Conservation (phyloP, 1,140 invertebrate species). For the Bathynomus jamesi region DNA sequence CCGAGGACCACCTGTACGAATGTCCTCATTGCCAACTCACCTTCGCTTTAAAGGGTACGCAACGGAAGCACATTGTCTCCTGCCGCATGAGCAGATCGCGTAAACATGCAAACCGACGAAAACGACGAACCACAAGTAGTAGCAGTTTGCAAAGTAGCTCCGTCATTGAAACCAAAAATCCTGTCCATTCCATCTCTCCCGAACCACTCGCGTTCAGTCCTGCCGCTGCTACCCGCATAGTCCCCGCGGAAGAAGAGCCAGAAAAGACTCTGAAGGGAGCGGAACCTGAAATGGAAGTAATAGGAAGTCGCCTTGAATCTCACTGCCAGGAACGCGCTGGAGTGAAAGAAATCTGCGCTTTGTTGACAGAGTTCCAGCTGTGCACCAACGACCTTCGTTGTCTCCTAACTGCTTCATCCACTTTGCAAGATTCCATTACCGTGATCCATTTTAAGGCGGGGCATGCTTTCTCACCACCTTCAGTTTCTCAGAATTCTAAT, state of each 20-base stretch:
- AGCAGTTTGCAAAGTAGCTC: neutral
- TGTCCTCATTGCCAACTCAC: constrained; percentile 35
- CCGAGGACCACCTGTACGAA: constrained; percentile 34
- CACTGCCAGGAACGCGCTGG: neutral
- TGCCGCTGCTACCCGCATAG: neutral
- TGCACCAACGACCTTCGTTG: neutral
- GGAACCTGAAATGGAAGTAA: neutral
- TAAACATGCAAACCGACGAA: neutral
- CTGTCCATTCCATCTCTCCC: neutral
- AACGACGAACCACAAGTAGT: neutral
- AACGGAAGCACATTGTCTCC: constrained; percentile 30
- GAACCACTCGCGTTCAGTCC: too few relatives aligned
- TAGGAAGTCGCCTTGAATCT: neutral
- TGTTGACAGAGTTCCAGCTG: neutral
- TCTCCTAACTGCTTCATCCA: neutral
- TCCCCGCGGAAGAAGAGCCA: neutral
- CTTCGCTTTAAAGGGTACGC: constrained; percentile 32
- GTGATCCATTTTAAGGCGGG: neutral
- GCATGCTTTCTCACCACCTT: neutral
- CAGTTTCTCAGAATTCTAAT: neutral
- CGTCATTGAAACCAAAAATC: neutral
- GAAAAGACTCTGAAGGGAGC: too few relatives aligned
- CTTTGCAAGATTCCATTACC: neutral
- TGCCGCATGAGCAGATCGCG: constrained; percentile 19
- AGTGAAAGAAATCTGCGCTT: neutral